Percentiles rank a stretch among this genome's conserved stretches.
Evolutionary conservation across 2,113 vertebrate genomes (phyloP).

Genomic region (Phyllostomus hastatus): DNA sequence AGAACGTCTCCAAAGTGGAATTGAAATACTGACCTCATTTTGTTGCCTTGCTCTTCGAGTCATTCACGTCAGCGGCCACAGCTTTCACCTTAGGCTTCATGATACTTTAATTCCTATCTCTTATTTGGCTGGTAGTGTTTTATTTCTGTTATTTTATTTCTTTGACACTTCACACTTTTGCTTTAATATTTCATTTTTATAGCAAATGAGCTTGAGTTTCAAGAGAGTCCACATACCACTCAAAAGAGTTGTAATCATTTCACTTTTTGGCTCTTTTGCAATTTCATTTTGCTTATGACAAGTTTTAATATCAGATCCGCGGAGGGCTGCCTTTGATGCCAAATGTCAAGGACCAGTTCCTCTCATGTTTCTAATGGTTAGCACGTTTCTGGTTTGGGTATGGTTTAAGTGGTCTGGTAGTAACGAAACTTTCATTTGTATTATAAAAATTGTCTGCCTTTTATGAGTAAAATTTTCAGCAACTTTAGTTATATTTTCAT

Average conservation of each 20-base stretch:
- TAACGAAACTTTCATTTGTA: slow-evolving; percentile 40
- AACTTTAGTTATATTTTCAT: slow-evolving; percentile 15
- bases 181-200: slow-evolving; percentile 3
- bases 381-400: slow-evolving; percentile 67
- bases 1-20: background rate
- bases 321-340: slow-evolving; percentile 72
- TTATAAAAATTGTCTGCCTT: slow-evolving; percentile 9
- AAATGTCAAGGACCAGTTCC: slow-evolving; percentile 53
- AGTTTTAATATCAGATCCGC: slow-evolving; percentile 74
- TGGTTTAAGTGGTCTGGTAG: slow-evolving; percentile 41
- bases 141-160: background rate
- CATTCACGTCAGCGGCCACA: background rate
- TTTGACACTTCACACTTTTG: slow-evolving; percentile 3
- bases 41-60: background rate
- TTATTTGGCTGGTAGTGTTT: background rate
- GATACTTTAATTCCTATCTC: background rate
- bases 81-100: background rate
- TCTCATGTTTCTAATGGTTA: slow-evolving; percentile 22
- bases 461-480: slow-evolving; percentile 31
- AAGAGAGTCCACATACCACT: slow-evolving; percentile 3
- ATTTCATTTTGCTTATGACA: slow-evolving; percentile 76
- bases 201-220: background rate
- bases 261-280: slow-evolving; percentile 71
- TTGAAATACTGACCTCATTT: background rate
- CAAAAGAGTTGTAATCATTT: slow-evolving; percentile 7